These are phyloP conservation scores for Ornithorhynchus anatinus DNA, from an alignment of 2,113 vertebrate genomes.

Conservation along the genomic window DNA sequence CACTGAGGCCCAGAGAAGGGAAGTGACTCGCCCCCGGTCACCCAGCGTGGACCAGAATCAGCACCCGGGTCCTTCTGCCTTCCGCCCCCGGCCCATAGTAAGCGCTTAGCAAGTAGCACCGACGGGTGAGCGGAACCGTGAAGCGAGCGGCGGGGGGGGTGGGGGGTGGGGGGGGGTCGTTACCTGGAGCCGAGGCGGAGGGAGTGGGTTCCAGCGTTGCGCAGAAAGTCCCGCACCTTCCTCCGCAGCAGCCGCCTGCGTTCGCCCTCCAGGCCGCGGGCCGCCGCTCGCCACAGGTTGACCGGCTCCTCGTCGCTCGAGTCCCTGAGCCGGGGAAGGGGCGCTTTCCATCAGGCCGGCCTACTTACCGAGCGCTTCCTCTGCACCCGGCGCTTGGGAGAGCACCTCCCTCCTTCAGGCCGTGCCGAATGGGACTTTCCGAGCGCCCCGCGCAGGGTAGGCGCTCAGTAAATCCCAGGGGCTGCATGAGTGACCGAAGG, in stretches of 20 bases:
- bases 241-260: not conserved
- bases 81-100: not conserved
- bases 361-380: too few relatives aligned
- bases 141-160: not conserved
- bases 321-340: slow-evolving; percentile 64
- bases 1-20: too few relatives aligned
- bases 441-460: too few relatives aligned
- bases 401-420: not conserved
- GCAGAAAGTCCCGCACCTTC: not conserved
- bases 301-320: slow-evolving; percentile 80
- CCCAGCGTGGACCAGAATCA: too few relatives aligned
- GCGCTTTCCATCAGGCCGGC: too few relatives aligned
- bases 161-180: not conserved
- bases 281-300: slow-evolving; percentile 41
- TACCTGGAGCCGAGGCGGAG: rapidly evolving
- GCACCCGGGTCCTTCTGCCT: too few relatives aligned
- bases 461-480: too few relatives aligned
- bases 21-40: too few relatives aligned
- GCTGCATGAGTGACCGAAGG: too few relatives aligned
- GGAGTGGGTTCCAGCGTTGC: not conserved
- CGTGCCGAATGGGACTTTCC: too few relatives aligned
- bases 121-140: not conserved
- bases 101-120: not conserved
- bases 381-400: not conserved
- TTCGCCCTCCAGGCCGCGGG: not conserved